Evolutionary conservation across 2,797 vertebrate genomes (phyloP).

Genomic region (Atherinosoma microstoma): DNA sequence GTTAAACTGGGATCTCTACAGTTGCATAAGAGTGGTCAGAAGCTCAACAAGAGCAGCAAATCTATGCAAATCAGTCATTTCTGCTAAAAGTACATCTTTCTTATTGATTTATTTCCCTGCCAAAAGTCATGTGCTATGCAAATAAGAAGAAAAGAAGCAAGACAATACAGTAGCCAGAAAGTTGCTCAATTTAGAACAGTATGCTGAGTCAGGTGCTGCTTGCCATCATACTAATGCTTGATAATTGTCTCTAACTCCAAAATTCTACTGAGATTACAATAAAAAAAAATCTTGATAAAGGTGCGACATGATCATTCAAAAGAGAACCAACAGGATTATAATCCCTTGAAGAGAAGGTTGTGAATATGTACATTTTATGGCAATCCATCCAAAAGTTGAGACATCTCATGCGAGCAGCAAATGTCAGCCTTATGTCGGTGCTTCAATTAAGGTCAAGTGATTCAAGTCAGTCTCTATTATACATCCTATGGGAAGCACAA

Average conservation of each 20-base stretch:
- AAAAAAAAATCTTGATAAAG: too few relatives aligned
- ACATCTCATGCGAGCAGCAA: background rate
- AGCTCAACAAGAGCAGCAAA: background rate
- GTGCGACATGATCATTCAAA: too few relatives aligned
- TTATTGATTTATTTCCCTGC: background rate
- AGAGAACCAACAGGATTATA: too few relatives aligned
- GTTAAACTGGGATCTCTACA: too few relatives aligned
- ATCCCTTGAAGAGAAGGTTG: too few relatives aligned
- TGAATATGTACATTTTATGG: too few relatives aligned
- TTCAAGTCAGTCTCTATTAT: background rate
- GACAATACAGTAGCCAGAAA: background rate
- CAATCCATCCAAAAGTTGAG: background rate
- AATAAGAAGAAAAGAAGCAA: background rate
- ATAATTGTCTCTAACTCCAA: too few relatives aligned
- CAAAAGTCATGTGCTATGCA: background rate
- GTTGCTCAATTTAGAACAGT: too few relatives aligned
- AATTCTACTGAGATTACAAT: too few relatives aligned
- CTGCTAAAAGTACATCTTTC: background rate
- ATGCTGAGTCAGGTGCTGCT: too few relatives aligned
- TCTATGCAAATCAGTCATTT: background rate
- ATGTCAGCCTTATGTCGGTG: slow-evolving; percentile 2
- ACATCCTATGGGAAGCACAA: background rate
- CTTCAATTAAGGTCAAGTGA: slow-evolving; percentile 6
- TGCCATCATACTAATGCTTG: too few relatives aligned
- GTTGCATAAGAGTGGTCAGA: too few relatives aligned